These are phyloP conservation scores for Halcyon smyrnensis DNA, from an alignment of 2,797 vertebrate species.

Conservation along the genomic window DNA sequence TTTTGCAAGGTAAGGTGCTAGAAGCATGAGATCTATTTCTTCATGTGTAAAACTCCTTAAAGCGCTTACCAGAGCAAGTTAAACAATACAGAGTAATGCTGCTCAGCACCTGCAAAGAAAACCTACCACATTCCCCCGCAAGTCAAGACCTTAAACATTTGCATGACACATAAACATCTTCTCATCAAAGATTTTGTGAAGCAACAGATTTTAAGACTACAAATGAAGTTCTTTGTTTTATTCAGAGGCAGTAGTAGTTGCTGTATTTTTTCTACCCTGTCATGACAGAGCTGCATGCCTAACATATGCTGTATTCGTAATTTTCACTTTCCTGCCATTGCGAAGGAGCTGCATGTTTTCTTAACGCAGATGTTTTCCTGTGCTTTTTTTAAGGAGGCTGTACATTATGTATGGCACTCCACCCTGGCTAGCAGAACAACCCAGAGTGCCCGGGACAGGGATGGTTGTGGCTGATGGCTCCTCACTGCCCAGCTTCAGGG, in stretches of 20 bases:
- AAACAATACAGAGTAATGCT: neutral
- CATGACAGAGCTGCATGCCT: neutral
- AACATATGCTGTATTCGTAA: neutral
- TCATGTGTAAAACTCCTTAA: neutral
- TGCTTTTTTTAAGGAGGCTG: neutral
- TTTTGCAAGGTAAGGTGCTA: neutral
- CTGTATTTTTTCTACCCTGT: neutral
- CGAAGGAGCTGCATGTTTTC: neutral
- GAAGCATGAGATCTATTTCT: neutral
- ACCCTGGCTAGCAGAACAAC: neutral
- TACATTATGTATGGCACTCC: neutral
- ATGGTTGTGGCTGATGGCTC: neutral
- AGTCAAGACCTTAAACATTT: neutral
- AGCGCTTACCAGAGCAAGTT: neutral
- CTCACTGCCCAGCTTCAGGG: neutral
- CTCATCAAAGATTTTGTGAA: neutral
- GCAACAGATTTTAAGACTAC: neutral
- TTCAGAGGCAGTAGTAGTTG: neutral
- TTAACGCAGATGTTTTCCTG: neutral
- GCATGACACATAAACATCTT: neutral
- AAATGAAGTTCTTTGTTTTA: neutral
- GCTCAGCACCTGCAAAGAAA: neutral
- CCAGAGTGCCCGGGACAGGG: neutral
- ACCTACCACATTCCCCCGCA: neutral
- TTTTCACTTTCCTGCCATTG: conserved; percentile 1